Percentiles rank a stretch among this genome's conserved stretches.
Evolutionary conservation across 2,888 invertebrate genomes (phyloP).

Genomic region (Amphipyra berbera): DNA sequence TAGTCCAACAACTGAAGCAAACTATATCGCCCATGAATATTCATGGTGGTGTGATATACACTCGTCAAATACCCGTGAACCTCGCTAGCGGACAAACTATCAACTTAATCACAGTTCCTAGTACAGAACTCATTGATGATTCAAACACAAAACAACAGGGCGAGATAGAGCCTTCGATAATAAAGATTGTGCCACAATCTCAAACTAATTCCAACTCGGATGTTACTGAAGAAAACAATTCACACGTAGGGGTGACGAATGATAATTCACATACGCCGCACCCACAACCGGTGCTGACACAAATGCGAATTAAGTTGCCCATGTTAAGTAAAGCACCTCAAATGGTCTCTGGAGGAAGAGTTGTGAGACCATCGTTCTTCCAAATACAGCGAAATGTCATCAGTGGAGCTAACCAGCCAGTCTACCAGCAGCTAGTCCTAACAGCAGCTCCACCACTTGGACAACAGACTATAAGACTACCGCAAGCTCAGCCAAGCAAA

Average conservation of each 20-base stretch:
- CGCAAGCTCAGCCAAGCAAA: constrained; percentile 72
- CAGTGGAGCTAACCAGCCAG: constrained; percentile 88
- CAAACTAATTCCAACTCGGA: constrained; percentile 67
- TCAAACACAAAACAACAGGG: constrained; percentile 79
- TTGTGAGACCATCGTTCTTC: constrained; percentile 88
- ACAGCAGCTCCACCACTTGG: constrained; percentile 85
- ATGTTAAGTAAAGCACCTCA: constrained; percentile 88
- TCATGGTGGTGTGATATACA: constrained; percentile 93
- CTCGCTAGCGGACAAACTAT: constrained; percentile 89
- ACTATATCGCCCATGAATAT: constrained; percentile 89
- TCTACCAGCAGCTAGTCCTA: constrained; percentile 86
- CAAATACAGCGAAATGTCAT: constrained; percentile 91
- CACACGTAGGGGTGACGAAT: constrained; percentile 66
- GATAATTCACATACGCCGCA: constrained; percentile 74
- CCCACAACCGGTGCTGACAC: constrained; percentile 84
- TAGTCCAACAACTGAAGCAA: constrained; percentile 87
- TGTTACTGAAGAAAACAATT: constrained; percentile 67
- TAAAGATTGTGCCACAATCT: constrained; percentile 84
- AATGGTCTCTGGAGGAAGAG: constrained; percentile 89
- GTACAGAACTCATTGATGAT: constrained; percentile 83
- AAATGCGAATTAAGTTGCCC: constrained; percentile 88
- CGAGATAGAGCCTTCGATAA: constrained; percentile 83
- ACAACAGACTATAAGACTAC: constrained; percentile 82
- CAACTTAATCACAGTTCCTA: constrained; percentile 89
- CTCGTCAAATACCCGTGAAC: constrained; percentile 92